Conservation (phyloP, 1,140 invertebrate species). For the Trachelipus rathkii region DNA sequence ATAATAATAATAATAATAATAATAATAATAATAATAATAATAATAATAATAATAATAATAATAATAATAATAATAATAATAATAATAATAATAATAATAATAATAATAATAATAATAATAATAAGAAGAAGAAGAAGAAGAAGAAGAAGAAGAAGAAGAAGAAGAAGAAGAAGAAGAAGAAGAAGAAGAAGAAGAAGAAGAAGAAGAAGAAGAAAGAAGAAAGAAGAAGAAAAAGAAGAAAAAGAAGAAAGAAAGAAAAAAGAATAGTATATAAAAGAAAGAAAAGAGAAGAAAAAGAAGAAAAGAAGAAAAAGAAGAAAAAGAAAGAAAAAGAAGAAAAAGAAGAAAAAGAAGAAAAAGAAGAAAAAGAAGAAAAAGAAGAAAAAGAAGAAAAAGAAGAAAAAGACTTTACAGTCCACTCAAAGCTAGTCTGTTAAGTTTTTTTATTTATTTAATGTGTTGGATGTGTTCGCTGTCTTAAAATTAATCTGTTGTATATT, state of each 20-base stretch:
- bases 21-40: too few species aligned
- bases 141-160: background rate
- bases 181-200: too few species aligned
- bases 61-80: background rate
- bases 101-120: background rate
- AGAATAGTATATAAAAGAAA: too few species aligned
- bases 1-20: too few species aligned
- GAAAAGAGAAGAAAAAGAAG: background rate
- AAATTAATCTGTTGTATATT: too few species aligned
- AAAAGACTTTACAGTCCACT: too few species aligned
- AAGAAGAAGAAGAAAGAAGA: background rate
- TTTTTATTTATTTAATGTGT: too few species aligned
- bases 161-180: background rate
- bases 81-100: background rate
- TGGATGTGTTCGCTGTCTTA: too few species aligned
- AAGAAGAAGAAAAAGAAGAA: background rate
- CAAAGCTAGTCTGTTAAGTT: too few species aligned
- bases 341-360: background rate
- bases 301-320: background rate
- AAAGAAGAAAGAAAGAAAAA: background rate
- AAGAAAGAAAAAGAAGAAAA: background rate
- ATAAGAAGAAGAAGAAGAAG: background rate
- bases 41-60: too few species aligned
- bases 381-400: conserved; percentile 11
- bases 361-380: background rate